Percentiles rank a stretch among this genome's conserved stretches.
Evolutionary conservation across 2,888 invertebrate genomes (phyloP).

Genomic region (Pelosia muscerda): DNA sequence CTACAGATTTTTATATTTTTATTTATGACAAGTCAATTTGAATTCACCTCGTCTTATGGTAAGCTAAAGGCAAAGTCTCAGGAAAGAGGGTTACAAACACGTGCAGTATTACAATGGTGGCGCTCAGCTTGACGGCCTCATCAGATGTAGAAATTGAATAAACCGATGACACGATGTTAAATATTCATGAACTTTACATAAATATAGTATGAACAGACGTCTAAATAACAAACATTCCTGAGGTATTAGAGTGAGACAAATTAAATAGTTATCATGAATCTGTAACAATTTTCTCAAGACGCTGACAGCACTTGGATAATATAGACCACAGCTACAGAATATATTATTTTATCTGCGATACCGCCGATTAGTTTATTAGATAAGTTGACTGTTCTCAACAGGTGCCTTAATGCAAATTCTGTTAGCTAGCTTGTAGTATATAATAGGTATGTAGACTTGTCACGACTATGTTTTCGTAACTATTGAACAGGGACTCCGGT

Average conservation of each 20-base stretch:
- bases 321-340: slow-evolving; percentile 38
- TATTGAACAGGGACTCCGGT: slow-evolving; percentile 53
- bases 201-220: slow-evolving; percentile 31
- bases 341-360: slow-evolving; percentile 31
- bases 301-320: slow-evolving; percentile 57
- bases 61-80: too few relatives aligned
- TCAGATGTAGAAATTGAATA: too few relatives aligned
- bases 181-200: slow-evolving; percentile 28
- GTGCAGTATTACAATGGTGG: too few relatives aligned
- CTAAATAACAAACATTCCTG: slow-evolving; percentile 33
- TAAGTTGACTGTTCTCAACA: slow-evolving; percentile 60
- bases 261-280: slow-evolving; percentile 45
- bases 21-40: too few relatives aligned
- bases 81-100: too few relatives aligned
- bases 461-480: slow-evolving; percentile 67
- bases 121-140: too few relatives aligned
- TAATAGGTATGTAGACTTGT: slow-evolving; percentile 43
- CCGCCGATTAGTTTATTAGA: slow-evolving; percentile 66
- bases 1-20: too few relatives aligned
- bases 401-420: slow-evolving; percentile 75
- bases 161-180: slow-evolving; percentile 19
- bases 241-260: slow-evolving; percentile 31
- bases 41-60: too few relatives aligned
- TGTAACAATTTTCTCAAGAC: slow-evolving; percentile 61
- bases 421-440: slow-evolving; percentile 35